phyloP scores from a whole-genome alignment of 2,888 invertebrate species.

The Geotrupes spiniger region DNA sequence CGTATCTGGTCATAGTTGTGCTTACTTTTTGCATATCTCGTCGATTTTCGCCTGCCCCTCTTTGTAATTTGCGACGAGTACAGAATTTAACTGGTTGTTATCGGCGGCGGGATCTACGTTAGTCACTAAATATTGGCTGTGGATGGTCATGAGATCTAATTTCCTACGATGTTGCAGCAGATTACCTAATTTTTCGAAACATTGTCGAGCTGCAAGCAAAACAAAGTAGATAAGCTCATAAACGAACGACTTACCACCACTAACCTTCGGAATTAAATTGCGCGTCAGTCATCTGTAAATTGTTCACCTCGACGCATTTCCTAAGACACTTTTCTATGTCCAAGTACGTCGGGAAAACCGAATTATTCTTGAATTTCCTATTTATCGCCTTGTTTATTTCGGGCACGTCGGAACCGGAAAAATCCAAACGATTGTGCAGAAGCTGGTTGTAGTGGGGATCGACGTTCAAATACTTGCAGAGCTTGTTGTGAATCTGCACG shows the following conservation, averaged over 20 bases:
- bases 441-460: slow-evolving; percentile 9
- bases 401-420: slow-evolving; percentile 9
- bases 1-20: neutral
- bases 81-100: slow-evolving; percentile 33
- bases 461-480: slow-evolving; percentile 16
- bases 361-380: slow-evolving; percentile 39
- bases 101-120: slow-evolving; percentile 40
- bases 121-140: slow-evolving; percentile 32
- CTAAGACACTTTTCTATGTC: slow-evolving; percentile 33
- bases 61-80: slow-evolving; percentile 32
- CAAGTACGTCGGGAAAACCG: slow-evolving; percentile 39
- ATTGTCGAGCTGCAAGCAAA: slow-evolving; percentile 28
- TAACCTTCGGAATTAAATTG: slow-evolving; percentile 34
- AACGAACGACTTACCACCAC: neutral
- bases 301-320: slow-evolving; percentile 33
- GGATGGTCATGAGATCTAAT: slow-evolving; percentile 39
- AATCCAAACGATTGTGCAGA: slow-evolving; percentile 14
- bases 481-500: slow-evolving; percentile 13
- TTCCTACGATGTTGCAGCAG: slow-evolving; percentile 39
- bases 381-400: slow-evolving; percentile 26
- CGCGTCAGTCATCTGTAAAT: slow-evolving; percentile 31
- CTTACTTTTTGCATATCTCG: slow-evolving; percentile 36
- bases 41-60: slow-evolving; percentile 29
- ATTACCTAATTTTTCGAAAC: slow-evolving; percentile 41
- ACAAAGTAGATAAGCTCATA: slow-evolving; percentile 7